phyloP scores from a whole-genome alignment of 64 coral and sea anemone genomes.

The Dendronephthya gigantea region DNA sequence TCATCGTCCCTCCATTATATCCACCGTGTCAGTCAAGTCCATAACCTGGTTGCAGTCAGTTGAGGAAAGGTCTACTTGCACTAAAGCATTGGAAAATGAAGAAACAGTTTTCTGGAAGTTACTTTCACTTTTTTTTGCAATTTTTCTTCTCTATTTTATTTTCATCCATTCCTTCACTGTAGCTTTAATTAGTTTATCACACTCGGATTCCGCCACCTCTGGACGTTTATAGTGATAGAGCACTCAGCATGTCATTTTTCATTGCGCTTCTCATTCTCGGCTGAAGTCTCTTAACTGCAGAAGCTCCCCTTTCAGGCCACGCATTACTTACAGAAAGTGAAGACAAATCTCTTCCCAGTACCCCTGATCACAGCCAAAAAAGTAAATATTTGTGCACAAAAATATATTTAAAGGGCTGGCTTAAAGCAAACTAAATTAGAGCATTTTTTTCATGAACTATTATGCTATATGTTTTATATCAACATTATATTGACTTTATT shows the following conservation, averaged over 20 bases:
- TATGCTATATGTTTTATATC: too few species aligned
- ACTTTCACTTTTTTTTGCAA: background rate
- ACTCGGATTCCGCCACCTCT: background rate
- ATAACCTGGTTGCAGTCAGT: background rate
- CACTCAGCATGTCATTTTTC: background rate
- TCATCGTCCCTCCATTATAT: background rate
- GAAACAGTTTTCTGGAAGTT: background rate
- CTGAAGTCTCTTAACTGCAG: background rate
- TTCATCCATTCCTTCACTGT: background rate
- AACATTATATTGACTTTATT: too few species aligned
- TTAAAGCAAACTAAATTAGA: too few species aligned
- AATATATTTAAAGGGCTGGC: too few species aligned
- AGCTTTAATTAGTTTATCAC: background rate
- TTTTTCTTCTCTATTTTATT: background rate
- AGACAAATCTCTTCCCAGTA: background rate
- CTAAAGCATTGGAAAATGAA: background rate
- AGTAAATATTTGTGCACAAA: too few species aligned
- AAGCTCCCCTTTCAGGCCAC: background rate
- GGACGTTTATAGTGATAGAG: too few species aligned
- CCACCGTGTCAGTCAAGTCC: background rate
- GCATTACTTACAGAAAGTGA: background rate
- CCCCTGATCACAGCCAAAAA: too few species aligned
- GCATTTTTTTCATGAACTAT: too few species aligned
- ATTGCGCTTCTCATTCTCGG: background rate
- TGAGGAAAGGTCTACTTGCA: background rate